Percentiles rank a stretch among this genome's conserved stretches.
These are phyloP conservation scores for Aethes cnicana DNA, from an alignment of 2,888 invertebrate genomes.

Conservation along the genomic window DNA sequence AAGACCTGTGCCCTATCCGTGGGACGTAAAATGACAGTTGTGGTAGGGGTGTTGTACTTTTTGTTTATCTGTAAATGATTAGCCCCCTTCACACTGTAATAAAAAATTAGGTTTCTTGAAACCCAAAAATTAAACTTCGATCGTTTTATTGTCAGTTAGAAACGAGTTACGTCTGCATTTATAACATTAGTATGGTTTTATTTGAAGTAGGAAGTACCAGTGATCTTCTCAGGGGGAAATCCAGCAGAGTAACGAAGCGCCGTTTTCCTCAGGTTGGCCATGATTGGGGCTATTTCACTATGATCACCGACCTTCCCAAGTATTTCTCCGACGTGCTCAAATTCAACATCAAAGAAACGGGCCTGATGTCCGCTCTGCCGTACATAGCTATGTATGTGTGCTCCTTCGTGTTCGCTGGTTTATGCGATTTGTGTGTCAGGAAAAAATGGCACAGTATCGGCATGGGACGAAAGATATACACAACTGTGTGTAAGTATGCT, in stretches of 20 bases:
- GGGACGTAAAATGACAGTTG: too few species aligned
- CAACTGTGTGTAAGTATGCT: conserved; percentile 82
- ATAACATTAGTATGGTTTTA: too few species aligned
- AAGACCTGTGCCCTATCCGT: too few species aligned
- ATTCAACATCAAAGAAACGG: conserved; percentile 84
- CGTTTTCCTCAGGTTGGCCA: conserved; percentile 78
- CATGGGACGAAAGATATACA: conserved; percentile 84
- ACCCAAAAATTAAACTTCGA: too few species aligned
- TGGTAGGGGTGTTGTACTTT: too few species aligned
- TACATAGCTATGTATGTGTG: conserved; percentile 85
- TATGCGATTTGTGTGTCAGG: conserved; percentile 85
- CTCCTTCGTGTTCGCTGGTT: conserved; percentile 82
- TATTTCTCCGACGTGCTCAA: conserved; percentile 85
- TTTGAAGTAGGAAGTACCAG: neutral
- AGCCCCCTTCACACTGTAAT: too few species aligned
- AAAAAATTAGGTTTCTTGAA: too few species aligned
- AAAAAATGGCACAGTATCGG: conserved; percentile 82
- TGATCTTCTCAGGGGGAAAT: neutral
- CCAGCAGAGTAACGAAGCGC: neutral
- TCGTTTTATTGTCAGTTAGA: too few species aligned
- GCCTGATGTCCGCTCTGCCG: conserved; percentile 84
- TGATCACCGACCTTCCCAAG: conserved; percentile 86
- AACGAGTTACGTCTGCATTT: too few species aligned
- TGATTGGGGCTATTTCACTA: conserved; percentile 86
- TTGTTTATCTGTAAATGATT: too few species aligned